Evolutionary conservation across 1,140 invertebrate species (phyloP).

Genomic region (Dreissena polymorpha): DNA sequence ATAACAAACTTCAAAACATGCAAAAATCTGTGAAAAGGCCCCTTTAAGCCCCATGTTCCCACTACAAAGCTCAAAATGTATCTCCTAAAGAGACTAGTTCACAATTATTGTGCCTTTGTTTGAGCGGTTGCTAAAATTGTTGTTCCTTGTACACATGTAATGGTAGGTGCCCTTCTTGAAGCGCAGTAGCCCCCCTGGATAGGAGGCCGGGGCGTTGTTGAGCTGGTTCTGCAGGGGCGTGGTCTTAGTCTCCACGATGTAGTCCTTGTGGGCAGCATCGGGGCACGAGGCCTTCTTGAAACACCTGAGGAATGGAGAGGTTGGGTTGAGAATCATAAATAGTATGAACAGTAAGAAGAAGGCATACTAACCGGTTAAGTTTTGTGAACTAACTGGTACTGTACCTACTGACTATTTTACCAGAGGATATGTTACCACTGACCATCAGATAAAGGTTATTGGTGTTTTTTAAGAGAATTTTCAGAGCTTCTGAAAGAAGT

Average conservation of each 20-base stretch:
- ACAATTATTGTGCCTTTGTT: conserved; percentile 75
- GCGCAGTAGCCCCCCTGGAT: conserved; percentile 73
- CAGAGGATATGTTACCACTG: too few relatives aligned
- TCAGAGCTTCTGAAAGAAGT: too few relatives aligned
- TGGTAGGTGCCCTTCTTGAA: conserved; percentile 75
- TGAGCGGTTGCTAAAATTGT: conserved; percentile 77
- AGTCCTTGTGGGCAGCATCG: conserved; percentile 41
- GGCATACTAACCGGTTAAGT: too few relatives aligned
- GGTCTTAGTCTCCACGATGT: conserved; percentile 59
- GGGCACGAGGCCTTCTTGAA: conserved; percentile 56
- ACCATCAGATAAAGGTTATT: too few relatives aligned
- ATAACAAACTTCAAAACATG: too few relatives aligned
- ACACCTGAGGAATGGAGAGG: conserved; percentile 60
- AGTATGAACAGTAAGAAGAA: too few relatives aligned
- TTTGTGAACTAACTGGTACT: too few relatives aligned
- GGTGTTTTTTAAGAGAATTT: too few relatives aligned
- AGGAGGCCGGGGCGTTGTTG: conserved; percentile 78
- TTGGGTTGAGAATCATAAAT: too few relatives aligned
- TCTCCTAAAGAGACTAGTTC: not conserved
- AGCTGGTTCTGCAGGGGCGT: conserved; percentile 70
- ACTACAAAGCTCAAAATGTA: not conserved
- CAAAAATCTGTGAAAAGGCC: too few relatives aligned
- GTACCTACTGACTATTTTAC: too few relatives aligned
- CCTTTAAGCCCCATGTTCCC: too few relatives aligned
- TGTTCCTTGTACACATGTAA: conserved; percentile 78